Conservation (phyloP, 1,140 invertebrate genomes). For the Hermetia illucens region DNA sequence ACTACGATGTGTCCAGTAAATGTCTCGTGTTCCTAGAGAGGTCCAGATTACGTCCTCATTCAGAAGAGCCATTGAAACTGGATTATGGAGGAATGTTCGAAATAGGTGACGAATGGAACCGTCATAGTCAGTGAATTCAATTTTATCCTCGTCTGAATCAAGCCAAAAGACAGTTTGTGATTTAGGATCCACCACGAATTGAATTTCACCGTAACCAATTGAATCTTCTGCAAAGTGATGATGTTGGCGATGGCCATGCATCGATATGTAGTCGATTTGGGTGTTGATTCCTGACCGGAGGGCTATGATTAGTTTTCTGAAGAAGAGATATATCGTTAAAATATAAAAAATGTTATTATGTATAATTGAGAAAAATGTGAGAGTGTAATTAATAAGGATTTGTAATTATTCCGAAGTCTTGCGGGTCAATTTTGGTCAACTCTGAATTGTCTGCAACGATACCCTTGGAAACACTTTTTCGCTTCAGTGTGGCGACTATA, state of each 20-base stretch:
- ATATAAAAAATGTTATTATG: slow-evolving; percentile 3
- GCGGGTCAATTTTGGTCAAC: no score
- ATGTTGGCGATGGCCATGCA: slow-evolving; percentile 36
- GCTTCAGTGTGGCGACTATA: no score
- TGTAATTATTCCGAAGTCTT: no score
- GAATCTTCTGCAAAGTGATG: slow-evolving; percentile 35
- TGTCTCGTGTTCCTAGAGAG: slow-evolving; percentile 30
- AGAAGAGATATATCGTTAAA: slow-evolving; percentile 16
- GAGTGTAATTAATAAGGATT: no score
- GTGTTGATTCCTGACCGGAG: slow-evolving; percentile 31
- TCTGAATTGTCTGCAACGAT: no score
- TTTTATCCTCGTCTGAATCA: slow-evolving; percentile 19
- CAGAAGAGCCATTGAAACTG: slow-evolving; percentile 37
- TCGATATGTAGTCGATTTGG: slow-evolving; percentile 42
- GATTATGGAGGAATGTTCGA: slow-evolving; percentile 23
- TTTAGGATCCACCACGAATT: slow-evolving; percentile 12
- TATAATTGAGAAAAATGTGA: slow-evolving; percentile 1
- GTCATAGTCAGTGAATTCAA: slow-evolving; percentile 21
- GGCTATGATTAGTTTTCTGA: slow-evolving; percentile 48
- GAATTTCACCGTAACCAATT: slow-evolving; percentile 23
- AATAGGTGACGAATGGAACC: slow-evolving; percentile 20
- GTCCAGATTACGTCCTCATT: slow-evolving; percentile 47
- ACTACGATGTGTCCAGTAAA: slow-evolving; percentile 45
- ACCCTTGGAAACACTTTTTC: no score
- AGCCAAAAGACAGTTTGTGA: slow-evolving; percentile 19